Conservation (phyloP, 2,797 vertebrate genomes). For the Acanthornis magna region DNA sequence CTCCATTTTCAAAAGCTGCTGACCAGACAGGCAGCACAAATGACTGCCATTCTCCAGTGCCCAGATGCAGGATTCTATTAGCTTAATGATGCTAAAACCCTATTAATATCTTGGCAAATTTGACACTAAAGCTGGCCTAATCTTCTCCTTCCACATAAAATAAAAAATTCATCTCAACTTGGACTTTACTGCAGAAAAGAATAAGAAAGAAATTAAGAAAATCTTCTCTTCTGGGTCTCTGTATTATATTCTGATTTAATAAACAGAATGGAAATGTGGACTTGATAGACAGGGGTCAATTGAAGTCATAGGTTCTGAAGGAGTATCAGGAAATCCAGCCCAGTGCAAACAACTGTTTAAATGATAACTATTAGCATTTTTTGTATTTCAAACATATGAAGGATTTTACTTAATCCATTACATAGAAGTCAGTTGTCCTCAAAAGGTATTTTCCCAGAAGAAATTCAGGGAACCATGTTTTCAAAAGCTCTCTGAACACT, state of each 20-base stretch:
- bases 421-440: neutral
- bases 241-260: neutral
- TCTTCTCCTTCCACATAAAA: neutral
- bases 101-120: constrained; percentile 16
- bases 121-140: neutral
- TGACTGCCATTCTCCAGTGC: neutral
- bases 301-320: neutral
- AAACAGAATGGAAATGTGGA: neutral
- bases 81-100: constrained; percentile 26
- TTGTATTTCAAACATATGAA: neutral
- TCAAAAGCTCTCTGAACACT: neutral
- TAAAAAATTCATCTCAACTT: neutral
- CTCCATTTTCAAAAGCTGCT: neutral
- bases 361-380: neutral
- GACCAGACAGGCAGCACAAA: constrained; percentile 15
- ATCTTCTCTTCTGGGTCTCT: neutral
- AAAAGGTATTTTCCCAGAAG: neutral
- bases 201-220: neutral
- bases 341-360: neutral
- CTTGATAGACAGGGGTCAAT: neutral
- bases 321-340: neutral
- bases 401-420: neutral
- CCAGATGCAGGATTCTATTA: constrained; percentile 2
- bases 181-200: neutral
- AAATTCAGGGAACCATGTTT: neutral